Evolutionary conservation across 1,140 invertebrate genomes (phyloP).

Genomic region (Diachasmimorpha longicaudata): DNA sequence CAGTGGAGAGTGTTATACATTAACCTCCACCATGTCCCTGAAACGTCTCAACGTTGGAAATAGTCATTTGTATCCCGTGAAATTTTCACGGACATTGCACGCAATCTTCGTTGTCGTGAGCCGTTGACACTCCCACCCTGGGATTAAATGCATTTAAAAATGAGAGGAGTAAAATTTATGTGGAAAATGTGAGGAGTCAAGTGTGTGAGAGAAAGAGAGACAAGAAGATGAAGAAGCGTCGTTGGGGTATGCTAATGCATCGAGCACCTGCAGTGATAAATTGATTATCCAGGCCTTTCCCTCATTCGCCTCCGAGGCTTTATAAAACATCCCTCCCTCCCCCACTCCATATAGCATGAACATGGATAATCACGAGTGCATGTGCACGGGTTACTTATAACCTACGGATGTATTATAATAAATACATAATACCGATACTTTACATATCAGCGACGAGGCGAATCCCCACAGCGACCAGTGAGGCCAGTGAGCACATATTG

Average conservation of each 20-base stretch:
- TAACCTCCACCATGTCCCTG: too few relatives aligned
- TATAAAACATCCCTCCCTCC: not conserved
- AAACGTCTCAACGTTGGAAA: too few relatives aligned
- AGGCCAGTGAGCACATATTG: not conserved
- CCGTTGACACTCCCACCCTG: not conserved
- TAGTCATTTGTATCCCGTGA: too few relatives aligned
- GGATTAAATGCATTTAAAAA: not conserved
- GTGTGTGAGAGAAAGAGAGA: not conserved
- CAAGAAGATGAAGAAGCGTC: slow-evolving; percentile 17
- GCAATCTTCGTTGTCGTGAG: too few relatives aligned
- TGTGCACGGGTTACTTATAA: not conserved
- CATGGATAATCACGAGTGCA: not conserved
- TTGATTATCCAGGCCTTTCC: slow-evolving; percentile 34
- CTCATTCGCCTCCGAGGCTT: not conserved
- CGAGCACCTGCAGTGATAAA: slow-evolving; percentile 56
- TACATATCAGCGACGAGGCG: slow-evolving; percentile 37
- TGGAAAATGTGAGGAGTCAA: not conserved
- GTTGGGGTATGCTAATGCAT: slow-evolving; percentile 57
- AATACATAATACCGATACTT: slow-evolving; percentile 56
- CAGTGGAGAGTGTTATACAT: too few relatives aligned
- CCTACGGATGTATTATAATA: slow-evolving; percentile 42
- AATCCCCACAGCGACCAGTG: not conserved
- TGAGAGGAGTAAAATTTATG: not conserved
- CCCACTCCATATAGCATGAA: not conserved
- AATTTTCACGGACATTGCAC: too few relatives aligned